Evolutionary conservation across 1,140 invertebrate genomes (phyloP).

Genomic region (Radopholus similis): DNA sequence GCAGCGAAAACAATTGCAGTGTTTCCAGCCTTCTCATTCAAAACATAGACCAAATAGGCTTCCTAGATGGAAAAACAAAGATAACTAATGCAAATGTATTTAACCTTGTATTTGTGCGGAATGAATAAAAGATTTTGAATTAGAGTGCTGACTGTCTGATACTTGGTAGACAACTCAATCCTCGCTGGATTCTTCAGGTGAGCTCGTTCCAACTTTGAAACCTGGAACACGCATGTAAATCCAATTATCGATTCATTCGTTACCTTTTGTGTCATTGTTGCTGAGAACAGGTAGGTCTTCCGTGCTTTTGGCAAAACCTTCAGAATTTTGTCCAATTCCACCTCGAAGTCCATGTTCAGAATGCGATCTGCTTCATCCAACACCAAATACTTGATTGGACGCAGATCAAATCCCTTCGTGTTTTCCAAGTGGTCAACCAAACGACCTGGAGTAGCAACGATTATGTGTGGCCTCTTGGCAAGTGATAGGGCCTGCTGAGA

Average conservation of each 20-base stretch:
- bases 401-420: conserved; percentile 43
- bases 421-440: conserved; percentile 65
- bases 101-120: conserved; percentile 86
- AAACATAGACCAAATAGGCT: conserved; percentile 87
- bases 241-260: neutral
- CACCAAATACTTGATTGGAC: conserved; percentile 46
- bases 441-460: conserved; percentile 90
- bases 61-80: conserved; percentile 68
- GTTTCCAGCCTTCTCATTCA: conserved; percentile 92
- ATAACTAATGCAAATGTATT: neutral
- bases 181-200: conserved; percentile 83
- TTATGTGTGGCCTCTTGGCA: conserved; percentile 69
- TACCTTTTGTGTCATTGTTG: conserved; percentile 67
- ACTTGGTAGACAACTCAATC: conserved; percentile 78
- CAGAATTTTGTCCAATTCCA: conserved; percentile 83
- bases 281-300: conserved; percentile 92
- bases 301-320: conserved; percentile 76
- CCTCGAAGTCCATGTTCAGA: conserved; percentile 51
- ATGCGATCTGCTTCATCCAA: conserved; percentile 57
- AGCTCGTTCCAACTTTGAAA: conserved; percentile 87
- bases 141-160: conserved; percentile 93
- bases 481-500: conserved; percentile 81
- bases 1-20: conserved; percentile 94
- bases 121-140: conserved; percentile 93
- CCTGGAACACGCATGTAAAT: conserved; percentile 76